phyloP scores from a whole-genome alignment of 2,797 vertebrate genomes.

The Todus mexicanus region DNA sequence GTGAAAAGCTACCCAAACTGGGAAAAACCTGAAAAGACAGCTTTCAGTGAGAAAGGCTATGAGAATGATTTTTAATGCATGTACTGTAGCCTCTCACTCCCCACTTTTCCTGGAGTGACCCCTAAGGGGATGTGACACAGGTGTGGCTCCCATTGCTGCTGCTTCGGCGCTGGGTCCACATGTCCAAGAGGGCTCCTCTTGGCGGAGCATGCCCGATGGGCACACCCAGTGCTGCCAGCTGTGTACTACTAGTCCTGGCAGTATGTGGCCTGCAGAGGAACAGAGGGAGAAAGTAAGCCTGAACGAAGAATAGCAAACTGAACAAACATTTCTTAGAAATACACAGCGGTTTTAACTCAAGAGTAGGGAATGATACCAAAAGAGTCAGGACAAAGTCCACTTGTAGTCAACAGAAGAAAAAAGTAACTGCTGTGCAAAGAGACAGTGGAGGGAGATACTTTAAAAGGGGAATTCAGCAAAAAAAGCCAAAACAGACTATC shows the following conservation, averaged over 20 bases:
- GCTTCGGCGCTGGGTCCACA: fast-evolving
- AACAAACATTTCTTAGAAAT: not conserved
- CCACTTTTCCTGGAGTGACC: not conserved
- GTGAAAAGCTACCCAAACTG: not conserved
- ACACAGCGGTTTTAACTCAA: not conserved
- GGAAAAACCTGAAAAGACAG: not conserved
- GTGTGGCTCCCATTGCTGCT: not conserved
- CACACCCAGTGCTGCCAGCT: not conserved
- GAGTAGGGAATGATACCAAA: not conserved
- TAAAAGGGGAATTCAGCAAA: not conserved
- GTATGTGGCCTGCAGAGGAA: not conserved
- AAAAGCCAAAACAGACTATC: not conserved
- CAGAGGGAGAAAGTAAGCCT: not conserved
- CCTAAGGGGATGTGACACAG: not conserved
- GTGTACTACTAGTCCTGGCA: not conserved
- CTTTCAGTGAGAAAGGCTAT: not conserved
- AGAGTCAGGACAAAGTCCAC: not conserved
- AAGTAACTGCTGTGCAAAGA: not conserved
- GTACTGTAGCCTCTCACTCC: not conserved
- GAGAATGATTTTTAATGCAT: not conserved
- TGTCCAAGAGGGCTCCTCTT: not conserved
- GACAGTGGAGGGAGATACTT: not conserved
- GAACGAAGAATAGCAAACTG: not conserved
- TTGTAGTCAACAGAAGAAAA: not conserved
- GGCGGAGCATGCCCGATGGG: too few species aligned